phyloP scores from a whole-genome alignment of 1,140 invertebrate species.

The Drosophila grimshawi region DNA sequence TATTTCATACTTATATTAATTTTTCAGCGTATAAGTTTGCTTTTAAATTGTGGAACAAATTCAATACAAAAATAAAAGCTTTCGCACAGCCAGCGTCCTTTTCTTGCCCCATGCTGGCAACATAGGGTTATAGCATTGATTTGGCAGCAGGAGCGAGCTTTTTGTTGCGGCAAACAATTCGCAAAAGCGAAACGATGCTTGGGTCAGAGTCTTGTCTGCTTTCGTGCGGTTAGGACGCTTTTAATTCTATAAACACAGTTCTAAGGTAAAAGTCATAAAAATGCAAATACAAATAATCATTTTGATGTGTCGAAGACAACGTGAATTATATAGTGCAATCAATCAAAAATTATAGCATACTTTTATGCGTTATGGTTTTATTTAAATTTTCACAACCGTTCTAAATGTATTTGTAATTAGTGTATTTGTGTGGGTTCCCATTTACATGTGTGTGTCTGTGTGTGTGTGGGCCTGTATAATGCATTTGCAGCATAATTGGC shows the following conservation, averaged over 20 bases:
- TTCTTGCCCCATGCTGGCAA: background rate
- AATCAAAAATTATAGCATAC: constrained; percentile 42
- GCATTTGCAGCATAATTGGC: constrained; percentile 32
- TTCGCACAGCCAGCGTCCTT: constrained; percentile 11
- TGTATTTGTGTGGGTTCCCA: constrained; percentile 4
- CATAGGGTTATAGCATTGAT: constrained; percentile 15
- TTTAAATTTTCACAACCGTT: background rate
- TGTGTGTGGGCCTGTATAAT: background rate
- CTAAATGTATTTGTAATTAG: constrained; percentile 5
- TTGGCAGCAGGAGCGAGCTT: constrained; percentile 50
- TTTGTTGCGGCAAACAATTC: constrained; percentile 19
- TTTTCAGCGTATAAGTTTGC: no score
- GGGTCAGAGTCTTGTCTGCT: constrained; percentile 58
- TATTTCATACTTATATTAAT: no score
- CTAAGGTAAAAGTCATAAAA: constrained; percentile 45
- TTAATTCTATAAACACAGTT: constrained; percentile 11
- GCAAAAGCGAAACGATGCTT: constrained; percentile 27
- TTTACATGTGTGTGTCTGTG: background rate
- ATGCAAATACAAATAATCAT: background rate
- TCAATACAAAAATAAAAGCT: constrained; percentile 6
- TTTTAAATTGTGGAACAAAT: no score
- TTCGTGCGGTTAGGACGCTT: constrained; percentile 55
- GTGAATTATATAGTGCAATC: constrained; percentile 6
- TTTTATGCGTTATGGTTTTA: constrained; percentile 15
- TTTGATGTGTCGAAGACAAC: background rate